phyloP scores from a whole-genome alignment of 1,140 invertebrate species.

The Drosophila micromelanica region DNA sequence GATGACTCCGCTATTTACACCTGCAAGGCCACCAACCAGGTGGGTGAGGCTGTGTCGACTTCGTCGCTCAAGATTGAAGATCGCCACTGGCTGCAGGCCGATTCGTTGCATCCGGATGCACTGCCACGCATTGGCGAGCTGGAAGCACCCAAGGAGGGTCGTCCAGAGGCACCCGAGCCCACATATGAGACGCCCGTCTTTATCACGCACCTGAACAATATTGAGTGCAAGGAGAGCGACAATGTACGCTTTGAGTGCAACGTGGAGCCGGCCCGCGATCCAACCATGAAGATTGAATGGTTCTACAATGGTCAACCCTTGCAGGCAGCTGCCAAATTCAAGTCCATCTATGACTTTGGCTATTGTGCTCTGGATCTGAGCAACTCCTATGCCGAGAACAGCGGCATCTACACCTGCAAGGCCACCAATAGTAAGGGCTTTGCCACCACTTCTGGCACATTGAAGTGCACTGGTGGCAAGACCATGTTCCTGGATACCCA shows the following conservation, averaged over 20 bases:
- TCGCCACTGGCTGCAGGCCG: slow-evolving; percentile 93
- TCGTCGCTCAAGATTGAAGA: slow-evolving; percentile 95
- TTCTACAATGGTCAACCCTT: slow-evolving; percentile 94
- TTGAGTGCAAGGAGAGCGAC: slow-evolving; percentile 95
- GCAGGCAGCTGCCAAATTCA: slow-evolving; percentile 91
- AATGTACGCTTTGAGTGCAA: slow-evolving; percentile 97
- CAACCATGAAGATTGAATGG: slow-evolving; percentile 97
- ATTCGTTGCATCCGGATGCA: slow-evolving; percentile 96
- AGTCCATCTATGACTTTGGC: slow-evolving; percentile 95
- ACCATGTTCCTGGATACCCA: slow-evolving; percentile 93
- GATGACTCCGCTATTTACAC: slow-evolving; percentile 98
- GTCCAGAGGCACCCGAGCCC: slow-evolving; percentile 89
- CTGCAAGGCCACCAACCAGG: slow-evolving; percentile 95
- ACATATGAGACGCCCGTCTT: slow-evolving; percentile 94
- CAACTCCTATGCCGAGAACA: slow-evolving; percentile 93
- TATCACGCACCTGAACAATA: slow-evolving; percentile 95
- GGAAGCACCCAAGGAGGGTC: slow-evolving; percentile 90
- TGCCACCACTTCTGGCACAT: slow-evolving; percentile 93
- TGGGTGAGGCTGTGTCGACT: slow-evolving; percentile 96
- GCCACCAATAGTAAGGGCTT: slow-evolving; percentile 96
- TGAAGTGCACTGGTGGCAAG: slow-evolving; percentile 92
- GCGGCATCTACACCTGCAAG: slow-evolving; percentile 95
- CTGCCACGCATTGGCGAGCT: slow-evolving; percentile 93
- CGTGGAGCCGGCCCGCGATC: slow-evolving; percentile 97
- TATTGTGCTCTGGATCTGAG: slow-evolving; percentile 93